These are phyloP conservation scores for Lepus europaeus DNA, from an alignment of 2,113 vertebrate species.

Conservation along the genomic window DNA sequence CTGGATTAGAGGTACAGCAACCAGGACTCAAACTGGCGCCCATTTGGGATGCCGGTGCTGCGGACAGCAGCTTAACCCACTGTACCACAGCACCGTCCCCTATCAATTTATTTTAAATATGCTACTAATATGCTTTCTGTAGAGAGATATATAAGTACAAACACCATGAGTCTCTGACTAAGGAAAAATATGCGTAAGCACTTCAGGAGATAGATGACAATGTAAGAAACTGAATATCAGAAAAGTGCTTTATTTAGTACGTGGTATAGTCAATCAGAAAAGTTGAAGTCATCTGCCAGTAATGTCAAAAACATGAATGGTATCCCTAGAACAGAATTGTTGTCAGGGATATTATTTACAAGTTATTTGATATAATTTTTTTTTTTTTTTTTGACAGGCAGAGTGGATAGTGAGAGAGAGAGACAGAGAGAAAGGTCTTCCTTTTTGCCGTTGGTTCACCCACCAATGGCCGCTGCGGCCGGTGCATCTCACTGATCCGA, in stretches of 20 bases:
- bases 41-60: too few species aligned
- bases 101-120: constrained; percentile 6
- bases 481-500: too few species aligned
- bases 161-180: not conserved
- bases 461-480: too few species aligned
- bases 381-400: too few species aligned
- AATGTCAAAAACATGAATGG: not conserved
- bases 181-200: not conserved
- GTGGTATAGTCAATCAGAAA: not conserved
- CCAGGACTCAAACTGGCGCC: too few species aligned
- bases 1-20: too few species aligned
- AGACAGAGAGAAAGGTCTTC: too few species aligned
- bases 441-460: too few species aligned
- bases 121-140: not conserved
- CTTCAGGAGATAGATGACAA: constrained; percentile 8
- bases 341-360: not conserved
- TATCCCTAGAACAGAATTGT: not conserved
- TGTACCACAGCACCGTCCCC: too few species aligned
- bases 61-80: too few species aligned
- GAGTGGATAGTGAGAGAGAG: too few species aligned
- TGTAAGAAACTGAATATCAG: not conserved
- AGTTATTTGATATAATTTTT: not conserved
- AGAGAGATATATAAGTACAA: not conserved
- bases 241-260: not conserved
- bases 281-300: not conserved